phyloP scores from a whole-genome alignment of 2,113 vertebrate species.

The Nothocercus nigrocapillus region DNA sequence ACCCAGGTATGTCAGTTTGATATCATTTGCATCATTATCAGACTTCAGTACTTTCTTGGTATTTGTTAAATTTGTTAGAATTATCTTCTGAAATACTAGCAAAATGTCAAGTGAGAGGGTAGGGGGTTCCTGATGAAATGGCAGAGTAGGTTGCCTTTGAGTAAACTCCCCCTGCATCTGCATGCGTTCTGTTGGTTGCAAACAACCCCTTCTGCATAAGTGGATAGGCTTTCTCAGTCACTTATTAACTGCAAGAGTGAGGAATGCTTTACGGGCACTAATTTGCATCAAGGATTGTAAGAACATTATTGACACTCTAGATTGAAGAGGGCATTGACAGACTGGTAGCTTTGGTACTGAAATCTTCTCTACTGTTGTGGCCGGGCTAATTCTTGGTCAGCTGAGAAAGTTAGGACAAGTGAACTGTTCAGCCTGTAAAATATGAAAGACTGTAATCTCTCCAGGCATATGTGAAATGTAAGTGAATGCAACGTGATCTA shows the following conservation, averaged over 20 bases:
- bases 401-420: neutral
- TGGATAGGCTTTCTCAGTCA: slow-evolving; percentile 55
- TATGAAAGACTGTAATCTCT: neutral
- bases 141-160: neutral
- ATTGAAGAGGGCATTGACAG: neutral
- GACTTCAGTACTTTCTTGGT: neutral
- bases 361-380: neutral
- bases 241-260: slow-evolving; percentile 62
- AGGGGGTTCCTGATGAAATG: neutral
- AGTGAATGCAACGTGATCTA: accelerated
- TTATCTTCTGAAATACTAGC: neutral
- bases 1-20: neutral
- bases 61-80: neutral
- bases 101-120: neutral
- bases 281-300: neutral
- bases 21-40: neutral
- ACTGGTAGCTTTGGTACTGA: neutral
- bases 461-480: accelerated
- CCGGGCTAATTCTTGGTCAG: neutral
- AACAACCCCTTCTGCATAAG: slow-evolving; percentile 56
- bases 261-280: slow-evolving; percentile 40
- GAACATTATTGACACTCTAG: slow-evolving; percentile 1
- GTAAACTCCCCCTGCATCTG: neutral
- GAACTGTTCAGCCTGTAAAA: neutral
- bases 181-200: neutral